Conservation (phyloP, 2,113 vertebrate species). For the Callipepla californica region DNA sequence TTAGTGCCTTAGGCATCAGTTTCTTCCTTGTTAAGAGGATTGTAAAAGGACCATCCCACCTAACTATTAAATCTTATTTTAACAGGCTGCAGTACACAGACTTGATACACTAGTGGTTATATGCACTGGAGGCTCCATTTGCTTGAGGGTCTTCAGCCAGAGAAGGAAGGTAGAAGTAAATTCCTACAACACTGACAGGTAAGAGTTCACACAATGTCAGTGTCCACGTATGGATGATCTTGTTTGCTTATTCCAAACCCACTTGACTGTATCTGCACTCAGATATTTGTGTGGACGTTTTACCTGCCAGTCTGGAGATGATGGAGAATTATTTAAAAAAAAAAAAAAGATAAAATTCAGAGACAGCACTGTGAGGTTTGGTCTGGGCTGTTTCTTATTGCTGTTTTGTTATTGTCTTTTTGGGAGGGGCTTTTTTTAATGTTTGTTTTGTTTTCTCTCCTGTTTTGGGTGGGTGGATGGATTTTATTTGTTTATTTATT, state of each 20-base stretch:
- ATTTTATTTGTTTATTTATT: not conserved
- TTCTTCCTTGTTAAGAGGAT: not conserved
- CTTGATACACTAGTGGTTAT: conserved; percentile 17
- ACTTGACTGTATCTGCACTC: not conserved
- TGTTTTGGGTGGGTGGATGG: not conserved
- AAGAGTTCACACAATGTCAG: not conserved
- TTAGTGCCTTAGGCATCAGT: conserved; percentile 31
- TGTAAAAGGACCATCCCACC: conserved; percentile 35
- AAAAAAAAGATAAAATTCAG: not conserved
- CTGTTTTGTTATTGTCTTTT: not conserved
- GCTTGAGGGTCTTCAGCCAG: not conserved
- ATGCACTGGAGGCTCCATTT: not conserved
- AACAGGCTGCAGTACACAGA: conserved; percentile 16
- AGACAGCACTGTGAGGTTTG: not conserved
- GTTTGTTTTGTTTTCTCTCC: not conserved
- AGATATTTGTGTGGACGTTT: not conserved
- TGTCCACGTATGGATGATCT: not conserved
- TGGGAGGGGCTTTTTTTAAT: not conserved
- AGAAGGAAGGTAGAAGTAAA: not conserved
- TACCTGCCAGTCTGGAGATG: not conserved
- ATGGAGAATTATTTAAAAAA: not conserved
- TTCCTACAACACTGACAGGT: not conserved
- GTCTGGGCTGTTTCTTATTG: no score
- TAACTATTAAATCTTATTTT: conserved; percentile 49
- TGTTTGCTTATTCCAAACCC: not conserved